Percentiles rank a stretch among this genome's conserved stretches.
Conservation (phyloP, 2,888 invertebrate species). For the Schrankia costaestrigalis region DNA sequence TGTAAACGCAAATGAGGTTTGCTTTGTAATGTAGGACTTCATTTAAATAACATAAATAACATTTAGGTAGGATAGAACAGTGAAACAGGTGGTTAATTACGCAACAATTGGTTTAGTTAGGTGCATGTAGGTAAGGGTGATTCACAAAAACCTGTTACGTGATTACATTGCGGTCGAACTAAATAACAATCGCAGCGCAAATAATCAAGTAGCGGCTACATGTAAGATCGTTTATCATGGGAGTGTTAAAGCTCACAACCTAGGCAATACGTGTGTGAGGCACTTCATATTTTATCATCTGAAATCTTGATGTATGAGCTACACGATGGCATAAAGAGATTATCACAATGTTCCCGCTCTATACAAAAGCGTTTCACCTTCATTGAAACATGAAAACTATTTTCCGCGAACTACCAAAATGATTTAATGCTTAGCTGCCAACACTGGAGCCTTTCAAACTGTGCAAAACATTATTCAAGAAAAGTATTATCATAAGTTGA, state of each 20-base stretch:
- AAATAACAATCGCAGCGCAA: too few relatives aligned
- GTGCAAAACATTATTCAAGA: conserved; percentile 33
- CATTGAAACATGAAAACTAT: conserved; percentile 33
- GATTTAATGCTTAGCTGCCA: conserved; percentile 34
- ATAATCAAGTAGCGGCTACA: too few relatives aligned
- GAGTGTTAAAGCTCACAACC: too few relatives aligned
- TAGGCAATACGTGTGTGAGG: too few relatives aligned
- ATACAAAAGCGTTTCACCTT: conserved; percentile 33
- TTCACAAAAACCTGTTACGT: conserved; percentile 7
- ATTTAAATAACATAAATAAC: conserved; percentile 69
- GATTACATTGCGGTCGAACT: too few relatives aligned
- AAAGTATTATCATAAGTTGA: conserved; percentile 37
- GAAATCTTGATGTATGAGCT: conserved; percentile 25
- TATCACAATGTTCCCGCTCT: conserved; percentile 32
- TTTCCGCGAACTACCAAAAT: conserved; percentile 30
- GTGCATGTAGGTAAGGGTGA: conserved; percentile 18
- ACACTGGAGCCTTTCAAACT: conserved; percentile 26
- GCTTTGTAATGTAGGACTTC: conserved; percentile 65
- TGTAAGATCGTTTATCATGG: too few relatives aligned
- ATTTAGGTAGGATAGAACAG: conserved; percentile 42
- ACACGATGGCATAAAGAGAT: conserved; percentile 32
- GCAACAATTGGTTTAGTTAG: conserved; percentile 37
- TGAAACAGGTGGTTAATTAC: conserved; percentile 43
- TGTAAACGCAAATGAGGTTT: conserved; percentile 75
- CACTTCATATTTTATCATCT: conserved; percentile 8